These are phyloP conservation scores for Lamprotornis superbus DNA, from an alignment of 2,113 vertebrate genomes.

Conservation along the genomic window DNA sequence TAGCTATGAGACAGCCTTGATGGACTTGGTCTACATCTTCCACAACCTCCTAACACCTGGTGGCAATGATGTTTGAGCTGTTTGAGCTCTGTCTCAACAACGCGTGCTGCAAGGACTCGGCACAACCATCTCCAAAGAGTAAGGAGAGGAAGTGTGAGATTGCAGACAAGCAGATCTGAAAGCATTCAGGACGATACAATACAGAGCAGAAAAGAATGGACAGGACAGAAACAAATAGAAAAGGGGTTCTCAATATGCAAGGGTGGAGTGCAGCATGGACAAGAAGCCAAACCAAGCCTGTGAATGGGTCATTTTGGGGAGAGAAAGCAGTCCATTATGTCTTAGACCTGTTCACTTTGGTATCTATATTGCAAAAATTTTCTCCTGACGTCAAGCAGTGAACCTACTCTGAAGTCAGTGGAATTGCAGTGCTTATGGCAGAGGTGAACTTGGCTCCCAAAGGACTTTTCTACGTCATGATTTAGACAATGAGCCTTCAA, in stretches of 20 bases:
- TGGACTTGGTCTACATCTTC: not conserved
- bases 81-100: not conserved
- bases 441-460: constrained; percentile 6
- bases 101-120: rapidly evolving
- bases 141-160: rapidly evolving
- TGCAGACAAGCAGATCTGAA: not conserved
- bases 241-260: not conserved
- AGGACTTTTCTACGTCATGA: not conserved
- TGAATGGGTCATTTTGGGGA: not conserved
- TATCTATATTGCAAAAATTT: constrained; percentile 32
- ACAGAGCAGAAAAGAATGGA: not conserved
- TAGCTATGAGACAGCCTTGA: not conserved
- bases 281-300: not conserved
- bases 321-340: not conserved
- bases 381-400: not conserved
- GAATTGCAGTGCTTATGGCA: constrained; percentile 17
- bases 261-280: not conserved
- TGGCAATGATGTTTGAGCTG: not conserved
- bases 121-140: not conserved
- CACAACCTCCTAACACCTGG: not conserved
- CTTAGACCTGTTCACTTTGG: not conserved
- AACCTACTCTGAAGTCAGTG: constrained; percentile 14
- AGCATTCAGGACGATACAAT: not conserved
- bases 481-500: constrained; percentile 23
- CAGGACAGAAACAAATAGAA: not conserved